A percentile compares a stretch with the other conserved stretches of the same genome.
These are phyloP conservation scores for Sebastes flavidus DNA, from an alignment of 2,797 vertebrate species.

Conservation along the genomic window DNA sequence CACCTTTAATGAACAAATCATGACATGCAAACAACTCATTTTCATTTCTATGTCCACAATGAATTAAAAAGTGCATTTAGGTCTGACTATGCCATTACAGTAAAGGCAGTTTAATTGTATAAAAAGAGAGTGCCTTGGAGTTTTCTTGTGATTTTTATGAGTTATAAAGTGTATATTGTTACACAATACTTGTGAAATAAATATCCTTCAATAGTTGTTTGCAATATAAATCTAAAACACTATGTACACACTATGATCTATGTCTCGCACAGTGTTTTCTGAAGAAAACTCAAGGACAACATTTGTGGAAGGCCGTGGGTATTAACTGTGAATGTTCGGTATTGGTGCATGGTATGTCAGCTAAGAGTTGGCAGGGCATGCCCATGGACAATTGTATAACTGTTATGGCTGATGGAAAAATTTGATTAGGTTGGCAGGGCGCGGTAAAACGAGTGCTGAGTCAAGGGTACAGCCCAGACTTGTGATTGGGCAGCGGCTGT, in stretches of 20 bases:
- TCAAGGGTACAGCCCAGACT: neutral
- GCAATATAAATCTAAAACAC: neutral
- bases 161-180: neutral
- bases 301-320: neutral
- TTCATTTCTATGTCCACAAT: neutral
- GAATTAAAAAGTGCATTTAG: neutral
- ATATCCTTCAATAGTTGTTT: neutral
- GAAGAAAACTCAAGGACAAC: neutral
- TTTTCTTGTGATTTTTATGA: too few relatives aligned
- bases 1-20: neutral
- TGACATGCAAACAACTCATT: neutral
- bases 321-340: neutral
- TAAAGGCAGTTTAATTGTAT: too few relatives aligned
- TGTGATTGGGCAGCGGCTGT: neutral
- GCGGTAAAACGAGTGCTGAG: neutral
- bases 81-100: rapidly evolving
- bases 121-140: too few relatives aligned
- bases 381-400: neutral
- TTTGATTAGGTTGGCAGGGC: constrained; percentile 3
- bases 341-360: neutral
- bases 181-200: neutral
- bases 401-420: constrained; percentile 4
- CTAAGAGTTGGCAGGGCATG: neutral
- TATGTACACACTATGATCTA: neutral
- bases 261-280: neutral